phyloP scores from a whole-genome alignment of 1,140 invertebrate species.

The Lucilia cuprina region DNA sequence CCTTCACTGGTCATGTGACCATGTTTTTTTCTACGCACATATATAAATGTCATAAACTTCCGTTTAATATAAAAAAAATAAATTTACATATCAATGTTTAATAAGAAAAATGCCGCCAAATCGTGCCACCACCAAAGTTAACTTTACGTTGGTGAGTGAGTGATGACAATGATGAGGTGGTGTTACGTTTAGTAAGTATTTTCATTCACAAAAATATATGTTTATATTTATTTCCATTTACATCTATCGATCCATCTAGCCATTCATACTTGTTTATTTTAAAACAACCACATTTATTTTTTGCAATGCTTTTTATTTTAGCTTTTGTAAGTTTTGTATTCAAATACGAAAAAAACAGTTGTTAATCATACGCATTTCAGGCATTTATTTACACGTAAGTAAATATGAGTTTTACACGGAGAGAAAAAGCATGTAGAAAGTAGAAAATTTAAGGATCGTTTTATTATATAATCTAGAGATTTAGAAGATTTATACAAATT shows the following conservation, averaged over 20 bases:
- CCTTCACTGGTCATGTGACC: no score
- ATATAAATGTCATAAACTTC: slow-evolving; percentile 29
- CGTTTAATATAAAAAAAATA: slow-evolving; percentile 16
- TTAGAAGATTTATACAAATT: no score
- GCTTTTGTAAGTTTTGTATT: neutral
- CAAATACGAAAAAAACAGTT: neutral
- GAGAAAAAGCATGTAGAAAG: neutral
- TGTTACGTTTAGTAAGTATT: neutral
- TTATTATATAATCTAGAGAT: no score
- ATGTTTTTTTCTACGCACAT: neutral
- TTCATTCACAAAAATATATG: slow-evolving; percentile 24
- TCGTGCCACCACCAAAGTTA: neutral
- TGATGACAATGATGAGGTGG: neutral
- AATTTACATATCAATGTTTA: slow-evolving; percentile 20
- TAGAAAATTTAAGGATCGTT: neutral
- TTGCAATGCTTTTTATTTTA: neutral
- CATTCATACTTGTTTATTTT: neutral
- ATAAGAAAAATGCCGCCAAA: slow-evolving; percentile 12
- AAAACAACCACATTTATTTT: neutral
- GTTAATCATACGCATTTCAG: neutral
- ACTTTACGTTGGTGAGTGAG: no score
- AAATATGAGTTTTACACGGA: neutral
- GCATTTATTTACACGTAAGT: neutral
- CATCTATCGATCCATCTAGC: neutral
- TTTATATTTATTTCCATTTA: neutral